A percentile compares a stretch with the other conserved stretches of the same genome.
phyloP scores from a whole-genome alignment of 1,140 invertebrate genomes.

The Pseudomyrmex flavicornis region DNA sequence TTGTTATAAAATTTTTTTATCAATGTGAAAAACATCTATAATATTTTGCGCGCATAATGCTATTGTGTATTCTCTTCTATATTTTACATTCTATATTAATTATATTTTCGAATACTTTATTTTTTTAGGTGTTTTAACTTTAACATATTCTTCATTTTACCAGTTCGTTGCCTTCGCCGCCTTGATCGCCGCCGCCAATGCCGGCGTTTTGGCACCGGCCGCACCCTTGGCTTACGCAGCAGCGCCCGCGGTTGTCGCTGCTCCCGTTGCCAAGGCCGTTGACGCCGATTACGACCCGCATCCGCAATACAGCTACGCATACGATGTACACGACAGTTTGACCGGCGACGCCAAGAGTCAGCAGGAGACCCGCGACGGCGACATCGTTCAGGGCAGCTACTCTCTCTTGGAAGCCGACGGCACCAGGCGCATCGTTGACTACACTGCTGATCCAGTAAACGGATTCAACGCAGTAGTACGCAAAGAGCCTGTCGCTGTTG shows the following conservation, averaged over 20 bases:
- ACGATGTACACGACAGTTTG: conserved; percentile 85
- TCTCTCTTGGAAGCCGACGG: conserved; percentile 87
- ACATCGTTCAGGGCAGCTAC: conserved; percentile 86
- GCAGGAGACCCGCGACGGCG: conserved; percentile 85
- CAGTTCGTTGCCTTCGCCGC: conserved; percentile 84
- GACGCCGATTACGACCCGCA: conserved; percentile 84
- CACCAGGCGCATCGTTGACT: conserved; percentile 86
- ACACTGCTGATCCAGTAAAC: conserved; percentile 86
- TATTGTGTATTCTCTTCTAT: neutral
- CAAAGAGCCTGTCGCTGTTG: conserved; percentile 83
- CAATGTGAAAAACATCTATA: too few relatives aligned
- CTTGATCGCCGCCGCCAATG: conserved; percentile 82
- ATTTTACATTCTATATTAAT: neutral
- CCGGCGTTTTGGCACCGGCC: conserved; percentile 75
- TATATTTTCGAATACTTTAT: neutral
- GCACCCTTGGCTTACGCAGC: conserved; percentile 73
- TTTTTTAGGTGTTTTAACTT: neutral
- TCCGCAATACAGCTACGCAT: conserved; percentile 86
- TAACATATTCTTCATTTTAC: conserved; percentile 41
- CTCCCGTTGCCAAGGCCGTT: conserved; percentile 72
- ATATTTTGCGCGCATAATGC: too few relatives aligned
- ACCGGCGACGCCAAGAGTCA: conserved; percentile 86
- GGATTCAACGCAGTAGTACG: conserved; percentile 87
- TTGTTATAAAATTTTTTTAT: too few relatives aligned
- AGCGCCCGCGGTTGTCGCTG: conserved; percentile 48